Base-by-base conservation (phyloP, 1,140 invertebrate species). In the Dendrolimus kikuchii region DNA sequence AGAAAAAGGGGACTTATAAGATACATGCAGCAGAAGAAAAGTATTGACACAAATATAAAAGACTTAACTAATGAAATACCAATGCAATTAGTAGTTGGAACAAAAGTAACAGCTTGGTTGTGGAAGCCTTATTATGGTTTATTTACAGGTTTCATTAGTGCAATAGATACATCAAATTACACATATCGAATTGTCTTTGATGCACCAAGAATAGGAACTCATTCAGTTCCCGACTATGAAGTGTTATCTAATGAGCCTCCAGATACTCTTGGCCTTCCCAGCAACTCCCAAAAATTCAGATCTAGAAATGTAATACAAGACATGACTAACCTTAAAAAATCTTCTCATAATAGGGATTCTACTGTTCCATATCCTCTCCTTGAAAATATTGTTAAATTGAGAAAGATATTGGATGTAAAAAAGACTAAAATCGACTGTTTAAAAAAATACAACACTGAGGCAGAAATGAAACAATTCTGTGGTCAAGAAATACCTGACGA, bases 161-260 rank as follows among this genome's bases (percentile, higher is more conserved):
- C 97, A 41, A 94, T 99, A n/a, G 97, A 99, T 77, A 98, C 97
- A 2, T 94, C 96, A 5, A 97, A 98, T 75, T 97, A 98, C 74
- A 97, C 96, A n/a, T 99, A 99, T 77, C 90, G 98, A 70, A 96
- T 99, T 54, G 97, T 95, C 0, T 99, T 99, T 88, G 98, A 99
- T 80, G 89, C 97, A 57, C 91, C 92, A 44, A 97, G 96, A 7
- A 88, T 99, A 38, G 98, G 98, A 5, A 98, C 97, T 7, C 96
- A 98, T 81, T 98, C 97, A 52, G 95, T 99, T 52, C 96, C 96
- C n/a, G 98, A 99, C 89, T 98, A 94, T 89, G 97, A 99, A 92
- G 97, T 99, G 59, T 87, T 98, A 81, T 97, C 96, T 10, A 96
- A 96, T 85, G 96, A 98, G 66, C 91, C 93, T 43, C 93, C 95